These are phyloP conservation scores for Caenorhabditis latens DNA, from an alignment of 1,140 invertebrate genomes.

Conservation along the genomic window DNA sequence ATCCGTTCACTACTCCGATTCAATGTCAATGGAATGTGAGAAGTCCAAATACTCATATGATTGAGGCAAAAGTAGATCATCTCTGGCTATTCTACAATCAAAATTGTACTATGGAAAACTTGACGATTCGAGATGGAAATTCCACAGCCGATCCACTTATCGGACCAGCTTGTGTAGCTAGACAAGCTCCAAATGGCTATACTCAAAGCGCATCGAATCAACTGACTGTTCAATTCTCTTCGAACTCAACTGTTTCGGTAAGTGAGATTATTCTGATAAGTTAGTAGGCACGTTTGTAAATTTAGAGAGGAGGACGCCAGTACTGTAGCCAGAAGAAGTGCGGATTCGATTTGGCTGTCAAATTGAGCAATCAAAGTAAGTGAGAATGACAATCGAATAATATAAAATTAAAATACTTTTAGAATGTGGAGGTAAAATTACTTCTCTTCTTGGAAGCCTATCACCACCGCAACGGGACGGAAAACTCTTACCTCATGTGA, in stretches of 20 bases:
- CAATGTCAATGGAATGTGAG: constrained; percentile 73
- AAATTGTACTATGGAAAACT: constrained; percentile 71
- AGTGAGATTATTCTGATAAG: not conserved
- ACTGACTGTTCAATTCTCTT: constrained; percentile 53
- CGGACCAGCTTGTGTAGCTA: constrained; percentile 15
- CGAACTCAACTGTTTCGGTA: constrained; percentile 37
- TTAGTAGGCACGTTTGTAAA: not conserved
- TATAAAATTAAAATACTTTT: not conserved
- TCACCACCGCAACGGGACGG: constrained; percentile 71
- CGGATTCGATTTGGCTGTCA: constrained; percentile 70
- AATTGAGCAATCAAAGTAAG: constrained; percentile 56
- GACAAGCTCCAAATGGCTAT: not conserved
- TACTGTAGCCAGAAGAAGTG: constrained; percentile 71
- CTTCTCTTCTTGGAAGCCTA: constrained; percentile 68
- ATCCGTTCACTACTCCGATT: constrained; percentile 61
- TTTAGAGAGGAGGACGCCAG: constrained; percentile 45
- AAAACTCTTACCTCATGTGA: constrained; percentile 64
- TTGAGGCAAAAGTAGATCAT: constrained; percentile 69
- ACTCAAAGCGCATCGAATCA: constrained; percentile 11
- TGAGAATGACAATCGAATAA: not conserved
- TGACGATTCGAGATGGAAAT: constrained; percentile 71
- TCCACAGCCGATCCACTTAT: constrained; percentile 62
- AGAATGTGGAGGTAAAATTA: constrained; percentile 73
- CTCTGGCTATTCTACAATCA: constrained; percentile 65
- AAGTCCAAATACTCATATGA: constrained; percentile 74